Percentiles rank a stretch among this genome's conserved stretches.
These are phyloP conservation scores for Urosaurus nigricauda DNA, from an alignment of 2,797 vertebrate species.

Conservation along the genomic window DNA sequence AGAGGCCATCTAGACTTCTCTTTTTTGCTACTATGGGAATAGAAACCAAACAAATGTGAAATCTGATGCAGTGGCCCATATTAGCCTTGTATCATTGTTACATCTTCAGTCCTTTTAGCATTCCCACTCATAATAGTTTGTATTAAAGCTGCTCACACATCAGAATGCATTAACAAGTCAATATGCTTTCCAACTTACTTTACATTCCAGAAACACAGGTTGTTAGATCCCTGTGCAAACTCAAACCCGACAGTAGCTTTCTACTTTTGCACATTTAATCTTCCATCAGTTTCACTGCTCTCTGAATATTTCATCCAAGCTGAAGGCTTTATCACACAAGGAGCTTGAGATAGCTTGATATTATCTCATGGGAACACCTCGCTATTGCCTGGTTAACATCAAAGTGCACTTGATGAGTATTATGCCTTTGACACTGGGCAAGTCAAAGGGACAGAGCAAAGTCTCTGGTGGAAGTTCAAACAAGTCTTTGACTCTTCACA, in stretches of 20 bases:
- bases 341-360: conserved; percentile 21
- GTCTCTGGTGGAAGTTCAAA: conserved; percentile 17
- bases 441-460: conserved; percentile 8
- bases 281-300: conserved; percentile 24
- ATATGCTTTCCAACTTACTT: conserved; percentile 16
- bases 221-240: conserved; percentile 31
- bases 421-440: conserved; percentile 26
- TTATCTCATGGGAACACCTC: conserved; percentile 26
- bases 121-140: conserved; percentile 6
- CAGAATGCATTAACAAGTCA: conserved; percentile 19
- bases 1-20: neutral
- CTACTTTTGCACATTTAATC: conserved; percentile 34
- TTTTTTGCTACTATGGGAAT: neutral
- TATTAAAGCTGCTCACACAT: conserved; percentile 7
- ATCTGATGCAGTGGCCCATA: neutral
- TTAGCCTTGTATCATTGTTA: neutral
- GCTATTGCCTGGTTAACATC: conserved; percentile 25
- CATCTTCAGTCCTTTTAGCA: neutral
- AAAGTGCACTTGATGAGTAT: conserved; percentile 27
- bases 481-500: neutral
- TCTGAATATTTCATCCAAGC: conserved; percentile 31
- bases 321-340: conserved; percentile 33
- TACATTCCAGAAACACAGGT: conserved; percentile 14
- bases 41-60: conserved; percentile 14
- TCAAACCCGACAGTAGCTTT: conserved; percentile 29